Conservation (phyloP, 2,888 invertebrate genomes). For the Andrena bucephala region DNA sequence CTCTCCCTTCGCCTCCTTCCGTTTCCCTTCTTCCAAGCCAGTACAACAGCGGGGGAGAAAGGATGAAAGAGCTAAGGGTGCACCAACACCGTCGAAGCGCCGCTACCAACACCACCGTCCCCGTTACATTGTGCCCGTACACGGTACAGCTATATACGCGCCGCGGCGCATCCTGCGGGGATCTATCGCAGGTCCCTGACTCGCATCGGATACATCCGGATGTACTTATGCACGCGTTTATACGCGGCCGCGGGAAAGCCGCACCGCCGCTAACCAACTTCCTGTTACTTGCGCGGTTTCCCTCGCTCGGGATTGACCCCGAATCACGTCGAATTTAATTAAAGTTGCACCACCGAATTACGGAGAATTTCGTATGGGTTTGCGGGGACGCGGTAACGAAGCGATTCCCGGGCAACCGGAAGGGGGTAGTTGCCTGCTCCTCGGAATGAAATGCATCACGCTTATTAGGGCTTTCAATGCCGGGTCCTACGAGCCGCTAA, state of each 20-base stretch:
- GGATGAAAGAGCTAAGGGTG: constrained; percentile 57
- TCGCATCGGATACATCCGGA: constrained; percentile 53
- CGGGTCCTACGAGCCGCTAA: too few relatives aligned
- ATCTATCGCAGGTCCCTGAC: constrained; percentile 42
- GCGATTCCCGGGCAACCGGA: neutral
- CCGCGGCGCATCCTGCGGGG: neutral
- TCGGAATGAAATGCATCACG: neutral
- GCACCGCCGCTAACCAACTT: constrained; percentile 52
- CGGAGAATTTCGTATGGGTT: constrained; percentile 16
- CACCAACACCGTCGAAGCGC: constrained; percentile 55
- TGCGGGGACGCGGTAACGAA: constrained; percentile 3
- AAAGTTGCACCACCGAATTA: constrained; percentile 19
- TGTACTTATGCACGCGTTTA: constrained; percentile 58
- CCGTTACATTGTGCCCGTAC: constrained; percentile 32
- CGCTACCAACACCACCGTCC: constrained; percentile 19
- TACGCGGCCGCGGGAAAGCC: constrained; percentile 57
- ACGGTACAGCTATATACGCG: neutral
- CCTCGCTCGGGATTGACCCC: constrained; percentile 37
- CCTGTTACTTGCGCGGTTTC: constrained; percentile 58
- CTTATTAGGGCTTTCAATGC: too few relatives aligned
- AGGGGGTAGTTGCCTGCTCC: neutral
- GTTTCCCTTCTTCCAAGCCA: constrained; percentile 33
- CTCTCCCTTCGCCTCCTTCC: constrained; percentile 14
- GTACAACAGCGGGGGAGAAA: constrained; percentile 40
- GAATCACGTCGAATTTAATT: constrained; percentile 25